phyloP scores from a whole-genome alignment of 2,888 invertebrate genomes.

The Sisyra terminalis region DNA sequence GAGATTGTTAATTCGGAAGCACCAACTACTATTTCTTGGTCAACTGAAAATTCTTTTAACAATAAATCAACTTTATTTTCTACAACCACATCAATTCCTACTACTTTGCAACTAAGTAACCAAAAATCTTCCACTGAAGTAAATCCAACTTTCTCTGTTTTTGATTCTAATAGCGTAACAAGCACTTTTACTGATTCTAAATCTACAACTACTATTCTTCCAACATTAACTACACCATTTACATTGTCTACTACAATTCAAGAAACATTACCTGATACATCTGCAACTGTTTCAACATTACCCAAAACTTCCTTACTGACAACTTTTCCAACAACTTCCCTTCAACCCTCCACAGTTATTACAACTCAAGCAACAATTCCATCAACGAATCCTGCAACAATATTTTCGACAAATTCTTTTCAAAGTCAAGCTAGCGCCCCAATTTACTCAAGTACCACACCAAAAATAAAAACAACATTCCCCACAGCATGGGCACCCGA shows the following conservation, averaged over 20 bases:
- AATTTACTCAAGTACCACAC: slow-evolving; percentile 8
- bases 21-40: no score
- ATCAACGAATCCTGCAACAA: neutral
- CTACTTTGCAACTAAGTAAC: slow-evolving; percentile 14
- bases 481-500: slow-evolving; percentile 9
- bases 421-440: neutral
- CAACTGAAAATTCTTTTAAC: no score
- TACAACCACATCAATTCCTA: slow-evolving; percentile 16
- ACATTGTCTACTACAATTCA: neutral
- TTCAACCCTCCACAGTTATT: neutral
- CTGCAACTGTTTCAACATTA: neutral
- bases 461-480: slow-evolving; percentile 13
- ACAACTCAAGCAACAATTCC: neutral
- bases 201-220: slow-evolving; percentile 15
- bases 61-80: neutral
- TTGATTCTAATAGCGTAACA: neutral
- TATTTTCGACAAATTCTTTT: neutral
- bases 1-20: no score
- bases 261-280: neutral
- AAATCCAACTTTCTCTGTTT: neutral
- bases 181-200: neutral
- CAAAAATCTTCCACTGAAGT: neutral
- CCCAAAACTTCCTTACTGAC: no score
- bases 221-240: slow-evolving; percentile 1
- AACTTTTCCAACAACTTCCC: neutral